A percentile compares a stretch with the other conserved stretches of the same genome.
Conservation (phyloP, 2,113 vertebrate genomes). For the Notothenia coriiceps region DNA sequence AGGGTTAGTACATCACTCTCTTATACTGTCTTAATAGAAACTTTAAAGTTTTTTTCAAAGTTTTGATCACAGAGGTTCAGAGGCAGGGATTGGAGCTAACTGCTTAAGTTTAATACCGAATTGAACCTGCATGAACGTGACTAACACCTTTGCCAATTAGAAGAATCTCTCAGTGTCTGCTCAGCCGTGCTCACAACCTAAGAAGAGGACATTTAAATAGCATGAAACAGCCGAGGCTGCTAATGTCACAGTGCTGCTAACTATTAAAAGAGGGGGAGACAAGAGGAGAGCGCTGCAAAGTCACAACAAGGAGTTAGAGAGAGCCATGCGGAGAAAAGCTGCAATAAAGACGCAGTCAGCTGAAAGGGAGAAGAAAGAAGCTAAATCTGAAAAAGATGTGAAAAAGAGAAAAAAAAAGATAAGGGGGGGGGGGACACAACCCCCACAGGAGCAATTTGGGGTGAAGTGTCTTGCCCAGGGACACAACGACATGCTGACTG, state of each 20-base stretch:
- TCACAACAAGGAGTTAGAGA: background rate
- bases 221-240: background rate
- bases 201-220: background rate
- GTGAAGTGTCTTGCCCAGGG: too few relatives aligned
- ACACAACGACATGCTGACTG: too few relatives aligned
- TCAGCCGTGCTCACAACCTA: conserved; percentile 1
- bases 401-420: conserved; percentile 24
- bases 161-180: conserved; percentile 11
- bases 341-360: conserved; percentile 2
- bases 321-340: background rate
- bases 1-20: background rate
- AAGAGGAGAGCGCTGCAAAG: background rate
- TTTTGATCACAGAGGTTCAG: conserved; percentile 23
- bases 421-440: background rate
- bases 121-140: background rate
- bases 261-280: conserved; percentile 2
- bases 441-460: too few relatives aligned
- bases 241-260: conserved; percentile 3
- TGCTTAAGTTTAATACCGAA: background rate
- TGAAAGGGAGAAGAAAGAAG: conserved; percentile 32
- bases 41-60: conserved; percentile 1
- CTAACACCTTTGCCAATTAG: background rate
- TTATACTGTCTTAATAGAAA: background rate
- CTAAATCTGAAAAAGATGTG: conserved; percentile 20
- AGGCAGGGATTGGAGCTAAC: conserved; percentile 5